These are phyloP conservation scores for Oenanthe melanoleuca DNA, from an alignment of 2,113 vertebrate species.

Conservation along the genomic window DNA sequence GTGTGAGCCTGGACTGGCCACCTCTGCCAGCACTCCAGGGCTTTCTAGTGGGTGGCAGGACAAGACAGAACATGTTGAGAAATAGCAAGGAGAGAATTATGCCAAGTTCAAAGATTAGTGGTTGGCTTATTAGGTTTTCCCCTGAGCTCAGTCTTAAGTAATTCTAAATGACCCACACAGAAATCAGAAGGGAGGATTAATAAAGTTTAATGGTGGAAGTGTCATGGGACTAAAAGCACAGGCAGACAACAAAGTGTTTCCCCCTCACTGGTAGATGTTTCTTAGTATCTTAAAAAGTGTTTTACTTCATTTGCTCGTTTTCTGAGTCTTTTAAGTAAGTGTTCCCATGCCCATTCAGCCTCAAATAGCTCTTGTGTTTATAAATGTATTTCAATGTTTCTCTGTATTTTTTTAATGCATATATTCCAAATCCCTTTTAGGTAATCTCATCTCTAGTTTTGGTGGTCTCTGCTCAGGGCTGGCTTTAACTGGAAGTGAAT, in stretches of 20 bases:
- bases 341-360: not conserved
- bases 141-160: not conserved
- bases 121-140: slow-evolving; percentile 10
- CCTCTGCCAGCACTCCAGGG: not conserved
- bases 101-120: slow-evolving; percentile 18
- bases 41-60: not conserved
- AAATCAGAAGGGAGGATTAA: slow-evolving; percentile 35
- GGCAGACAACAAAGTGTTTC: not conserved
- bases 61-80: slow-evolving; percentile 38
- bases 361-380: not conserved
- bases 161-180: not conserved
- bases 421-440: not conserved
- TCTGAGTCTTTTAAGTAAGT: not conserved
- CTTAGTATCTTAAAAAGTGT: not conserved
- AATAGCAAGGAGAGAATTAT: not conserved
- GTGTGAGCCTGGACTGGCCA: not conserved
- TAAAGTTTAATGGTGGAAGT: not conserved
- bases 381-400: not conserved
- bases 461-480: not conserved
- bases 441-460: not conserved
- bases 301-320: not conserved
- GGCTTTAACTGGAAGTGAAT: not conserved
- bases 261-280: not conserved
- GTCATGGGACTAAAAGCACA: not conserved
- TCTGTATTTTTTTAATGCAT: not conserved